Conservation (phyloP, 2,888 invertebrate species). For the Hydrotaea diabolus region DNA sequence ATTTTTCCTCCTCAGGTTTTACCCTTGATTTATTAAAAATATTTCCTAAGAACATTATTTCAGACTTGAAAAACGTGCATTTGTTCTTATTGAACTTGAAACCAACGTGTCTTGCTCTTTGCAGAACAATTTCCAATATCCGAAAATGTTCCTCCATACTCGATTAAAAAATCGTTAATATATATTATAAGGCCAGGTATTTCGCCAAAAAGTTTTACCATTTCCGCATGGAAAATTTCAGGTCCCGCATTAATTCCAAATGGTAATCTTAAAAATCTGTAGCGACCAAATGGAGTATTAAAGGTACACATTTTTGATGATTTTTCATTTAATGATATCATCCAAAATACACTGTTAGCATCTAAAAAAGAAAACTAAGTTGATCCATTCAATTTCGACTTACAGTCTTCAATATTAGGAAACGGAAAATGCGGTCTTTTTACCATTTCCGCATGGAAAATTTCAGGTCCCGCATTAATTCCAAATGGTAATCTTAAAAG, state of each 20-base stretch:
- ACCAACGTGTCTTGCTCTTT: slow-evolving; percentile 54
- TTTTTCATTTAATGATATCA: slow-evolving; percentile 67
- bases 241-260: slow-evolving; percentile 63
- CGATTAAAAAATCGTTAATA: slow-evolving; percentile 64
- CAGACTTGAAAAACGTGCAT: slow-evolving; percentile 36
- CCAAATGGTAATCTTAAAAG: slow-evolving; percentile 65
- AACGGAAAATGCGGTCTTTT: slow-evolving; percentile 58
- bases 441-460: slow-evolving; percentile 60
- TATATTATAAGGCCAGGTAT: slow-evolving; percentile 58
- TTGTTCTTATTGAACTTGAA: slow-evolving; percentile 61
- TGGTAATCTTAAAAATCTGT: slow-evolving; percentile 61
- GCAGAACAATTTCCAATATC: slow-evolving; percentile 52
- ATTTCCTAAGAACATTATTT: slow-evolving; percentile 58
- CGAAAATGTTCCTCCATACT: slow-evolving; percentile 49
- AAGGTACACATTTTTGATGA: slow-evolving; percentile 69
- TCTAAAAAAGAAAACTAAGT: slow-evolving; percentile 35
- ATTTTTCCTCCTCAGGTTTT: slow-evolving; percentile 47
- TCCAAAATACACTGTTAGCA: slow-evolving; percentile 66
- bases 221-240: slow-evolving; percentile 61
- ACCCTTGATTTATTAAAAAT: slow-evolving; percentile 44
- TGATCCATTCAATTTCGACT: slow-evolving; percentile 46
- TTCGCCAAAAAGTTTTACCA: slow-evolving; percentile 55
- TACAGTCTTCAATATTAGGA: slow-evolving; percentile 55
- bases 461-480: slow-evolving; percentile 60
- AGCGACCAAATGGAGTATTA: slow-evolving; percentile 69